Evolutionary conservation across 2,888 invertebrate genomes (phyloP).

Genomic region (Papilio gigon): DNA sequence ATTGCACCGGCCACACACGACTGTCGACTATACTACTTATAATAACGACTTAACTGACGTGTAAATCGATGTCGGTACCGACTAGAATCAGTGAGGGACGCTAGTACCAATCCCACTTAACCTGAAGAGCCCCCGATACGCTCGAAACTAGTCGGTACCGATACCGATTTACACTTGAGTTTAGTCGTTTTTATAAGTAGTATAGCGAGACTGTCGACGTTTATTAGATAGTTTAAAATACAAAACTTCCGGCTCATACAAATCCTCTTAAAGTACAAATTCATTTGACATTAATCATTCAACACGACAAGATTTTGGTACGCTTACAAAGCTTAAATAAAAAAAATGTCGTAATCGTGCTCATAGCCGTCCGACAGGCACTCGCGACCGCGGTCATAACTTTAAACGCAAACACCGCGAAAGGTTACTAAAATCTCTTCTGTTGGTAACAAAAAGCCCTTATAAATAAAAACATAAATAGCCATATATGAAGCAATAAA

Average conservation of each 20-base stretch:
- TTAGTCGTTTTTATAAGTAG: too few species aligned
- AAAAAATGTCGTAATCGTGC: constrained; percentile 30
- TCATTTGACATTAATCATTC: constrained; percentile 32
- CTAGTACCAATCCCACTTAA: too few species aligned
- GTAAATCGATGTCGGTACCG: too few species aligned
- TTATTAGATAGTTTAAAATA: constrained; percentile 12
- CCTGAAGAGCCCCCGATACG: too few species aligned
- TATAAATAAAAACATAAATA: constrained; percentile 81
- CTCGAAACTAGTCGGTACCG: too few species aligned
- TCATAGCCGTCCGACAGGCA: constrained; percentile 36
- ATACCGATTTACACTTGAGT: too few species aligned
- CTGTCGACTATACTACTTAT: too few species aligned
- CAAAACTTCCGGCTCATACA: constrained; percentile 28
- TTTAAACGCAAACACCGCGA: constrained; percentile 59
- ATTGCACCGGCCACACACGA: background rate
- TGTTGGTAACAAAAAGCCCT: constrained; percentile 71
- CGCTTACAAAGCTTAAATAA: constrained; percentile 23
- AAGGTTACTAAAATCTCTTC: constrained; percentile 66
- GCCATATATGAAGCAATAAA: constrained; percentile 81
- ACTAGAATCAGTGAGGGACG: too few species aligned
- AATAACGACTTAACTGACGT: too few species aligned
- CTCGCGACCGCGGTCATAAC: constrained; percentile 41
- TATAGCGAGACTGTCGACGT: background rate
- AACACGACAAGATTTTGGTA: constrained; percentile 11
- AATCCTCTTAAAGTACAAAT: constrained; percentile 31